Base-by-base conservation (phyloP, 1,140 invertebrate genomes). In the Calliopsis andreniformis region DNA sequence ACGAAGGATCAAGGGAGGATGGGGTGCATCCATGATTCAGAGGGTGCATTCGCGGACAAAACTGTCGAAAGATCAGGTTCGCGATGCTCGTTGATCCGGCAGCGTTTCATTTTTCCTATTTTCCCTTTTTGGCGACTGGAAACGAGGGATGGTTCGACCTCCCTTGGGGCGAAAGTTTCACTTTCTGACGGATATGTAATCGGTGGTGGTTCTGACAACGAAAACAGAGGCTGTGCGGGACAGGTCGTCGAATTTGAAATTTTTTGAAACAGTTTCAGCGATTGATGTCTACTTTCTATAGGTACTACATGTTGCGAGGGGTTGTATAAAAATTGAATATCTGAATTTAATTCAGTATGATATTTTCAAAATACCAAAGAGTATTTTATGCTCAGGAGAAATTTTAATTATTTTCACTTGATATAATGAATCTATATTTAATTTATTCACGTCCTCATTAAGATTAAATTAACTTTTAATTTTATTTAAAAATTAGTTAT, bases 191-290 rank as follows among this genome's bases (percentile, higher is more conserved):
- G 30, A 47, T 18, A 7, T 8, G 42, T 32, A 28, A 70, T 61
- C 32, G 20, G 20, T 16, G 55, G 20, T 51, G 45, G 61, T 64
- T 53, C 62, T 62, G 16, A 56, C 14, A 71, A 62, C 18, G 69
- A 53, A 63, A 51, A 61, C 30, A 47, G 8, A 25, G 28, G 20
- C 18, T 3, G 7, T 14, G 25, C 20, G 18, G 3, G 4, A 14
- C 16, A 20, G 18, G 6, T n/a, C 23, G 61, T 39, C 8, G 56
- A 35, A 23, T 3, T 12, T 23, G 47, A 3, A n/a, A n/a, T 51
- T 32, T 32, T 67, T 32, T 2, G 7, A 7, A 28, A 20, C 45
- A 5, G n/a, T n/a, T n/a, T 39, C n/a, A n/a, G 1, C 18, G 18
- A n/a, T 47, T 20, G 45, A 47, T 47, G 16, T 47, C n/a, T 39